Percentiles rank a stretch among this genome's conserved stretches.
Conservation (phyloP, 1,140 invertebrate genomes). For the Bombus superbus region DNA sequence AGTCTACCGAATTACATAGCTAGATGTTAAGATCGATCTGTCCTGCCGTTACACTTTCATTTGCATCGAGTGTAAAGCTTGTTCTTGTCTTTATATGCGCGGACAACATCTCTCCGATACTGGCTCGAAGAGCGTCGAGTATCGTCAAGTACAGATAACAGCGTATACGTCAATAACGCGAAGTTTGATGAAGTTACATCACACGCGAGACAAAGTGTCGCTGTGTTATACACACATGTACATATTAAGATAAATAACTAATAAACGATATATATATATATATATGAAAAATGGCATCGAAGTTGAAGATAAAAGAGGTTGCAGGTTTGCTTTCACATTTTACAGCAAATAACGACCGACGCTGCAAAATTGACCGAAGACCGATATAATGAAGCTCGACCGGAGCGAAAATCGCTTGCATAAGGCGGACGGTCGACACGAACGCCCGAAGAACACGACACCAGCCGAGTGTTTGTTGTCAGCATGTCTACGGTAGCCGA, state of each 20-base stretch:
- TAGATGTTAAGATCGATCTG: not conserved
- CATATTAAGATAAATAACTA: not conserved
- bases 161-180: not conserved
- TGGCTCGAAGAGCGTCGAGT: not conserved
- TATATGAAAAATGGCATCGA: not conserved
- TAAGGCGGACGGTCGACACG: not conserved
- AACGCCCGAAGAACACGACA: slow-evolving; percentile 28
- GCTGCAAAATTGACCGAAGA: slow-evolving; percentile 12
- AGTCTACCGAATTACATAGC: not conserved
- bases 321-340: not conserved
- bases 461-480: slow-evolving; percentile 34
- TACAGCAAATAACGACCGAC: not conserved
- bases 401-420: slow-evolving; percentile 29
- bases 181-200: not conserved
- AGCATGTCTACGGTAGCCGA: slow-evolving; percentile 29
- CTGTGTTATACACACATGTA: no score
- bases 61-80: slow-evolving; percentile 23
- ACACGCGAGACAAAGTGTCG: not conserved
- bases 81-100: not conserved
- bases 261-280: no score
- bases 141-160: slow-evolving; percentile 11
- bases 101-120: not conserved
- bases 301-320: not conserved
- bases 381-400: not conserved
- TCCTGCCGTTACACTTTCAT: slow-evolving; percentile 12